Base-by-base conservation (phyloP, 1,140 invertebrate species). In the Drosophila fuyamai region DNA sequence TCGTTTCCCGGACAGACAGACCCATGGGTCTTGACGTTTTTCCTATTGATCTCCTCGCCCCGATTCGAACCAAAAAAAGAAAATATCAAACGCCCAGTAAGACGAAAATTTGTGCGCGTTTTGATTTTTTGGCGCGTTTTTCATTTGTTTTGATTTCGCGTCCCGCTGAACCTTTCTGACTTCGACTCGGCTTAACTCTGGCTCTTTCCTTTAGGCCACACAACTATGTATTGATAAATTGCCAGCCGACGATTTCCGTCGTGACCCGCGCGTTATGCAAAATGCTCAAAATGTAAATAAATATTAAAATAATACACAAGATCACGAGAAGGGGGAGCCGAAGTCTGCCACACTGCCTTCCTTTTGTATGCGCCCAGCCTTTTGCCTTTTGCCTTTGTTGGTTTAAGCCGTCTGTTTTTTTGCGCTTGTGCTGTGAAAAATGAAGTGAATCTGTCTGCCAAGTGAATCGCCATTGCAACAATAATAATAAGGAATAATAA, bases 261-360 rank as follows among this genome's bases (percentile, higher is more conserved):
- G 88, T 91, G 88, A 91, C 88, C 88, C 76, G 88, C 85, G 88
- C 88, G 88, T 91, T 91, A 91, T 91, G 88, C 88, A 91, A 91
- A 91, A 89, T 79, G 50, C 80, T 81, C 77, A 83, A 84, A 51
- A 91, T 81, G 88, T 89, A 91, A 91, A 91, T 81, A 90, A 90
- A 90, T 85, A 89, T 89, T 89, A 89, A 89, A 89, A 90, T 89
- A 89, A 90, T 89, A 84, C 85, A 89, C 85, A 89, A 89, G 79
- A 89, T 70, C 79, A 70, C 74, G 51, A 77, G 53, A 18, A 59
- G 51, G 23, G 41, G 48, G 53, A 7, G 53, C 40, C 35, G 12
- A 12, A 23, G 47, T 48, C 40, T 48, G 48, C 59, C 68, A 36
- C 76, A 77, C 51, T 77, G 57, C 61, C 63, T 48, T 72, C 56